These are phyloP conservation scores for Lepisosteus oculatus DNA, from an alignment of 2,113 vertebrate genomes.

Conservation along the genomic window DNA sequence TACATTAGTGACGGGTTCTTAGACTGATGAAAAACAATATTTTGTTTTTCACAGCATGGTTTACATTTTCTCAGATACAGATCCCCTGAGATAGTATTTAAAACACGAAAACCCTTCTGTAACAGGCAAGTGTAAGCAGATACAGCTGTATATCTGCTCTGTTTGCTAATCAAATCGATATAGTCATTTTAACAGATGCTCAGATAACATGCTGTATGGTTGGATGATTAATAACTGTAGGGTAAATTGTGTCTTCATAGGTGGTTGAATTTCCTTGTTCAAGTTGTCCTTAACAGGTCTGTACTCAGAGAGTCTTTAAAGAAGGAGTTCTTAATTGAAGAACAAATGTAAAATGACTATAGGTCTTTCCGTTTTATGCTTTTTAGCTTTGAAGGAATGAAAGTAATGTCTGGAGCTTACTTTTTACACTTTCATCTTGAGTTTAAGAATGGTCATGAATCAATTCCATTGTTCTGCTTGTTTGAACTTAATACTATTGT, in stretches of 20 bases:
- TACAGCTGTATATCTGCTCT: slow-evolving; percentile 4
- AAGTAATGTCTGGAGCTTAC: too few relatives aligned
- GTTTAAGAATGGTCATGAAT: too few relatives aligned
- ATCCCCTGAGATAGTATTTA: slow-evolving; percentile 52
- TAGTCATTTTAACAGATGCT: slow-evolving; percentile 7
- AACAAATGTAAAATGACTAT: neutral
- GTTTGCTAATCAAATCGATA: slow-evolving; percentile 11
- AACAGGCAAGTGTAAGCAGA: slow-evolving; percentile 50
- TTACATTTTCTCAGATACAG: slow-evolving; percentile 46
- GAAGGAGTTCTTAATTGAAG: slow-evolving; percentile 13
- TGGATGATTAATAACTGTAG: slow-evolving; percentile 15
- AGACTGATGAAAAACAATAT: slow-evolving; percentile 39
- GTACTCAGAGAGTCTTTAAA: slow-evolving; percentile 1
- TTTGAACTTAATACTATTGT: too few relatives aligned
- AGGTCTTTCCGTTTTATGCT: too few relatives aligned
- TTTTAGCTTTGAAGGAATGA: too few relatives aligned
- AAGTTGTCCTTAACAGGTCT: slow-evolving; percentile 11
- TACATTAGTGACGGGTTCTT: slow-evolving; percentile 40
- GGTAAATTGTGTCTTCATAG: slow-evolving; percentile 23
- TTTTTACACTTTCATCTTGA: too few relatives aligned
- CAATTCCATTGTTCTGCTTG: too few relatives aligned
- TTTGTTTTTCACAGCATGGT: too few relatives aligned
- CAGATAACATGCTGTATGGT: neutral
- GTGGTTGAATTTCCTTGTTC: neutral
- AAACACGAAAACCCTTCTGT: slow-evolving; percentile 50